A percentile compares a stretch with the other conserved stretches of the same genome.
Conservation (phyloP, 1,140 invertebrate genomes). For the Oscheius sp. region DNA sequence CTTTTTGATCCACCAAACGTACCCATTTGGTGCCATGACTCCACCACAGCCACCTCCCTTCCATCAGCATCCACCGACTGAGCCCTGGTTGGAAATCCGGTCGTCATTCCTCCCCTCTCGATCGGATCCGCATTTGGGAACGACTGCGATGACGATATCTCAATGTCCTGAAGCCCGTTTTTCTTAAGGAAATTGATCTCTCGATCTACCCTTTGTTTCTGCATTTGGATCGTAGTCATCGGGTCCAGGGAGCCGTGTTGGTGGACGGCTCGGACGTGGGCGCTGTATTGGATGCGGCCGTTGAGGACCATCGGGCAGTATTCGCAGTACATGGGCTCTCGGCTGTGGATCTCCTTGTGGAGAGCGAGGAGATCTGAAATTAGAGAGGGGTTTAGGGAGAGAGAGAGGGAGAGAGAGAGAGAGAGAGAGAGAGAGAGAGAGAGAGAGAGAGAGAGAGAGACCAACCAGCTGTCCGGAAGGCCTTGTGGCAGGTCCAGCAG, state of each 20-base stretch:
- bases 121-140: neutral
- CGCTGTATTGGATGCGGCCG: neutral
- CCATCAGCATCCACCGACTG: neutral
- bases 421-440: neutral
- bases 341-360: conserved; percentile 25
- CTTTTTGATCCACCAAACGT: too few species aligned
- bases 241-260: neutral
- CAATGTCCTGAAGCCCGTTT: neutral
- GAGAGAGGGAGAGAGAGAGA: neutral
- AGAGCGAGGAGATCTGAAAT: conserved; percentile 26
- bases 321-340: conserved; percentile 20
- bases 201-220: too few species aligned
- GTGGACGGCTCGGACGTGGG: conserved; percentile 13
- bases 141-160: neutral
- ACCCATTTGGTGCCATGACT: neutral
- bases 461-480: conserved; percentile 25
- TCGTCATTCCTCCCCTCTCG: neutral
- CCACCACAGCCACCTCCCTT: neutral
- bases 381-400: neutral
- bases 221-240: too few species aligned
- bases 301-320: conserved; percentile 22
- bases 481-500: conserved; percentile 33
- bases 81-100: neutral
- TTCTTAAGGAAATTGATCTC: too few species aligned
- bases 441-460: neutral